These are phyloP conservation scores for Epizoanthus ramosus DNA, from an alignment of 92 coral and sea anemone species.

Conservation along the genomic window DNA sequence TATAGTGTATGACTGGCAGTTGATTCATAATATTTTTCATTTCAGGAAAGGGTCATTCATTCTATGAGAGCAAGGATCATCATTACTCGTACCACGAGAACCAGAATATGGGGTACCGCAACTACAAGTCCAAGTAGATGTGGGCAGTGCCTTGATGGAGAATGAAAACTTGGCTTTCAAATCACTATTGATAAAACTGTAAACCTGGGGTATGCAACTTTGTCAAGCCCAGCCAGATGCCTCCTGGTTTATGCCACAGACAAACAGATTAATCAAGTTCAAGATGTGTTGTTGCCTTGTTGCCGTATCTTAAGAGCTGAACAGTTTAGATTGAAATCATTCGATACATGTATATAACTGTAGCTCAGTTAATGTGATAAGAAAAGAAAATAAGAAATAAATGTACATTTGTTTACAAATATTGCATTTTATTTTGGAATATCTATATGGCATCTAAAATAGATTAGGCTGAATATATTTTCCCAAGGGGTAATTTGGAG, in stretches of 20 bases:
- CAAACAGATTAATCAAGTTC: not conserved
- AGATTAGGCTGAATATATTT: too few relatives aligned
- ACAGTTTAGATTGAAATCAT: not conserved
- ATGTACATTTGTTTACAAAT: not conserved
- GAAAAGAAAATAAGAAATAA: not conserved
- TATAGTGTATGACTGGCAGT: not conserved
- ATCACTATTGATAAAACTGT: not conserved
- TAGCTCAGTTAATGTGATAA: not conserved
- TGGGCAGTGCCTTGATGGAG: not conserved
- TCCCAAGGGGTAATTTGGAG: too few relatives aligned
- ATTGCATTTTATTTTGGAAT: too few relatives aligned
- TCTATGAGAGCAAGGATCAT: constrained; percentile 9
- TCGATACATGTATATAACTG: not conserved
- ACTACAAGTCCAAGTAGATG: constrained; percentile 37
- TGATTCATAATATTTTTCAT: not conserved
- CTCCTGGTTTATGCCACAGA: too few relatives aligned
- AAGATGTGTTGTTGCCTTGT: not conserved
- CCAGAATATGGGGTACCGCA: constrained; percentile 29
- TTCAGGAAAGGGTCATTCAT: constrained; percentile 37
- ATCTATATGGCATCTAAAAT: too few relatives aligned
- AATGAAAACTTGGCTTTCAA: not conserved
- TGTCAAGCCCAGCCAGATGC: not conserved
- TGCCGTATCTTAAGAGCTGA: not conserved
- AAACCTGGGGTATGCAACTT: not conserved
- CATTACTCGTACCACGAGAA: constrained; percentile 34